phyloP scores from a whole-genome alignment of 2,888 invertebrate genomes.

The Pecten maximus region DNA sequence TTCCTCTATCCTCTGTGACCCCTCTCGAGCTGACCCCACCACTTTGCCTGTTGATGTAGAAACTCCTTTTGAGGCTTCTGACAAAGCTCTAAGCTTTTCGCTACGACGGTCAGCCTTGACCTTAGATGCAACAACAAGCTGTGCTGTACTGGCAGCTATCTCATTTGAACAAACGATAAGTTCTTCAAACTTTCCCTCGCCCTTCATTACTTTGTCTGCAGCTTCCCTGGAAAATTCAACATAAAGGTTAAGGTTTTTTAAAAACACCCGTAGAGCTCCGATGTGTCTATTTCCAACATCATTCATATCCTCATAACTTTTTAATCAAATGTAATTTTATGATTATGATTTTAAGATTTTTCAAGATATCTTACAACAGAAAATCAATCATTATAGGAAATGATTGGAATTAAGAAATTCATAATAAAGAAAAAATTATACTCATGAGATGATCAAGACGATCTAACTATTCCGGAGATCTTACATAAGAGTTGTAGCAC shows the following conservation, averaged over 20 bases:
- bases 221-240: slow-evolving; percentile 87
- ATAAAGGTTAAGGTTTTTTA: neutral
- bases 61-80: slow-evolving; percentile 93
- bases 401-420: no score
- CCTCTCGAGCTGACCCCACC: slow-evolving; percentile 96
- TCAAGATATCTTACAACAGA: no score
- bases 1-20: slow-evolving; percentile 92
- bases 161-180: slow-evolving; percentile 98
- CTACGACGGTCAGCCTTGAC: slow-evolving; percentile 96
- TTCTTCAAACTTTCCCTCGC: slow-evolving; percentile 93
- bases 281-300: neutral
- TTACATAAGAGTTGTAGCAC: slow-evolving; percentile 96
- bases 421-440: no score
- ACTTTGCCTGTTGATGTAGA: slow-evolving; percentile 95
- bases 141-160: slow-evolving; percentile 97
- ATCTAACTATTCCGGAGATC: slow-evolving; percentile 74
- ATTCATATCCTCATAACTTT: neutral
- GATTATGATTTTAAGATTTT: neutral
- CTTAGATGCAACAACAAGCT: slow-evolving; percentile 96
- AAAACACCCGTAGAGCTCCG: neutral
- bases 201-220: slow-evolving; percentile 93
- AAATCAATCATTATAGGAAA: no score
- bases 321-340: neutral
- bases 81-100: slow-evolving; percentile 90
- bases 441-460: neutral